A percentile compares a stretch with the other conserved stretches of the same genome.
phyloP scores from a whole-genome alignment of 1,140 invertebrate species.

The Papilio xuthus region DNA sequence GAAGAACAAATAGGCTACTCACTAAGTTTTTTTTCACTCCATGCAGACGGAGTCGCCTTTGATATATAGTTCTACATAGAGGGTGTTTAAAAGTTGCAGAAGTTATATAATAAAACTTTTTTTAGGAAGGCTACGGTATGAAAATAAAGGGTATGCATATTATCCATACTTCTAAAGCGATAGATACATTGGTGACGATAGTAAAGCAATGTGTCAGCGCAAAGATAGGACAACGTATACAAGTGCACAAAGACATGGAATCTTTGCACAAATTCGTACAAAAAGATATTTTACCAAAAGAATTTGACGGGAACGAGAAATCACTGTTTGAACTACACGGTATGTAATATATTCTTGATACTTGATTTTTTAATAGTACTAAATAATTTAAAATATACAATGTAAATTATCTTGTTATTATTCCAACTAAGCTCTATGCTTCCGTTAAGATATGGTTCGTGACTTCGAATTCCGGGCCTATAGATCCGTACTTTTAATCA shows the following conservation, averaged over 20 bases:
- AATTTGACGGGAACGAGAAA: constrained; percentile 59
- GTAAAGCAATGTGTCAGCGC: constrained; percentile 49
- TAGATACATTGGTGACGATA: constrained; percentile 45
- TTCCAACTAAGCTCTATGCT: too few species aligned
- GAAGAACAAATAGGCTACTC: too few species aligned
- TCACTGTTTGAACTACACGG: constrained; percentile 54
- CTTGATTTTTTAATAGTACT: too few species aligned
- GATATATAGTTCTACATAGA: too few species aligned
- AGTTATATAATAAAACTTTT: not conserved
- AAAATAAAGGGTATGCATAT: constrained; percentile 47
- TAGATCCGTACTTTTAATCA: too few species aligned
- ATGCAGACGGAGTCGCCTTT: too few species aligned
- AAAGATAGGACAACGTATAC: constrained; percentile 52
- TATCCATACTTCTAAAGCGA: constrained; percentile 47
- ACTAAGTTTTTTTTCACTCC: too few species aligned
- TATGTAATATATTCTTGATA: constrained; percentile 31
- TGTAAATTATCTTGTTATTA: too few species aligned
- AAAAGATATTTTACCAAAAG: constrained; percentile 55
- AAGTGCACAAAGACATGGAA: constrained; percentile 49
- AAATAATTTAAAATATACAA: too few species aligned
- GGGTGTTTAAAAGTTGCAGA: not conserved
- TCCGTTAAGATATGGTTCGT: too few species aligned
- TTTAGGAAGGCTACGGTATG: constrained; percentile 48
- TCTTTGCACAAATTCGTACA: constrained; percentile 51
- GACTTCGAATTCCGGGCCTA: too few species aligned